phyloP scores from a whole-genome alignment of 2,888 invertebrate genomes.

The Diarsia rubi region DNA sequence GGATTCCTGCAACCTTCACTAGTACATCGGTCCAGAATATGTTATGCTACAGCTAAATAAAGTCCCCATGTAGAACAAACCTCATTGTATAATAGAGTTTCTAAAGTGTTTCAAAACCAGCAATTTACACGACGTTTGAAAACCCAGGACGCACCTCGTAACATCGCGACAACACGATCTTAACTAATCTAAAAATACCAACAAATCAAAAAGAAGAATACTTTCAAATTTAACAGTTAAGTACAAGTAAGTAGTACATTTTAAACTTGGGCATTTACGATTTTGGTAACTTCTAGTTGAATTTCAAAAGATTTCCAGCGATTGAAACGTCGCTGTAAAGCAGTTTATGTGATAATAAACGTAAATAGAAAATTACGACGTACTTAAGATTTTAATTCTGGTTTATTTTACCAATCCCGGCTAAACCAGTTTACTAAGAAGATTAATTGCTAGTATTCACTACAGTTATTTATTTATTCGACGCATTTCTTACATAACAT shows the following conservation, averaged over 20 bases:
- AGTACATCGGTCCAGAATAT: neutral
- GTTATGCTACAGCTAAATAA: neutral
- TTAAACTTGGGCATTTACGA: conserved; percentile 1
- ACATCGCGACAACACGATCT: neutral
- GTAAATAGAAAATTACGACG: conserved; percentile 20
- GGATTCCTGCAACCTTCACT: too few species aligned
- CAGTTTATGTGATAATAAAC: conserved; percentile 23
- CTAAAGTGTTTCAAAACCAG: neutral
- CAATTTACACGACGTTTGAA: neutral
- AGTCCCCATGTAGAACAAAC: neutral
- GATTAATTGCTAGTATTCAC: neutral
- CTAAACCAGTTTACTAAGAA: neutral
- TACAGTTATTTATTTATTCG: neutral
- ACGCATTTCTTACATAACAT: neutral
- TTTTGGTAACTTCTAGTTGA: neutral
- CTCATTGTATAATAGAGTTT: neutral
- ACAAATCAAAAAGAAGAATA: neutral
- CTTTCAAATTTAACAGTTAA: neutral
- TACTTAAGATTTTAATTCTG: conserved; percentile 13
- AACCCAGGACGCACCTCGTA: neutral
- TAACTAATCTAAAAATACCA: neutral
- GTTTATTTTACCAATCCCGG: neutral
- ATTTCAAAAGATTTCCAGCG: neutral
- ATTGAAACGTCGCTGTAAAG: conserved; percentile 20
- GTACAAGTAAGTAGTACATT: neutral